Percentiles rank a stretch among this genome's conserved stretches.
These are phyloP conservation scores for Lethocerus indicus DNA, from an alignment of 1,140 invertebrate species.

Conservation along the genomic window DNA sequence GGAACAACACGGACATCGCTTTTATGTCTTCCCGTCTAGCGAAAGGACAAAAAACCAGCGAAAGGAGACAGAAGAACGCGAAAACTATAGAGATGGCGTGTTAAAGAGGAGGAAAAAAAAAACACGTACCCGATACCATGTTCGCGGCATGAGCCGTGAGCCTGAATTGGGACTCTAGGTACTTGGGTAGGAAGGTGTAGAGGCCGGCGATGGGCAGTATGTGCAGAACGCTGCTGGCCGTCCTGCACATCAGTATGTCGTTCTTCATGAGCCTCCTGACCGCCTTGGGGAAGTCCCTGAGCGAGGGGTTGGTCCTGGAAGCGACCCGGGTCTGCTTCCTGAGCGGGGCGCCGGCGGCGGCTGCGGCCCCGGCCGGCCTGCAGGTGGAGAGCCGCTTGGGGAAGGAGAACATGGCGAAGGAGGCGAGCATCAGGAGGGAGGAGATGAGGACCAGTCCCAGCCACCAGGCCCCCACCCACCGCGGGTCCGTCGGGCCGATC, in stretches of 20 bases:
- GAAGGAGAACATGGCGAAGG: constrained; percentile 76
- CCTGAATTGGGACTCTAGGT: constrained; percentile 80
- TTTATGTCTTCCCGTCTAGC: no score
- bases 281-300: constrained; percentile 68
- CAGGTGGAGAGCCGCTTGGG: constrained; percentile 43
- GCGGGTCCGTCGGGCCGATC: constrained; percentile 64
- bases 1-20: no score
- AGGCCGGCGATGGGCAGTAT: constrained; percentile 78
- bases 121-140: constrained; percentile 61
- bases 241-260: constrained; percentile 77
- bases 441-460: constrained; percentile 67
- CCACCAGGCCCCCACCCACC: constrained; percentile 90
- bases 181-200: constrained; percentile 87
- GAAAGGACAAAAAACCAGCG: no score
- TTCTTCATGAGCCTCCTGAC: constrained; percentile 72
- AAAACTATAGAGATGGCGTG: not conserved
- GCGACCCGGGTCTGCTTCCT: not conserved
- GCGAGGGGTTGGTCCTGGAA: constrained; percentile 35
- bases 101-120: not conserved
- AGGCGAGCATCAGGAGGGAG: constrained; percentile 55
- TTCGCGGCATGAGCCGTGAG: constrained; percentile 74
- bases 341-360: not conserved
- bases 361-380: constrained; percentile 19
- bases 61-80: no score
- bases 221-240: constrained; percentile 74